Base-by-base conservation (phyloP, 2,797 vertebrate species). In the Lycodopsis pacificus region DNA sequence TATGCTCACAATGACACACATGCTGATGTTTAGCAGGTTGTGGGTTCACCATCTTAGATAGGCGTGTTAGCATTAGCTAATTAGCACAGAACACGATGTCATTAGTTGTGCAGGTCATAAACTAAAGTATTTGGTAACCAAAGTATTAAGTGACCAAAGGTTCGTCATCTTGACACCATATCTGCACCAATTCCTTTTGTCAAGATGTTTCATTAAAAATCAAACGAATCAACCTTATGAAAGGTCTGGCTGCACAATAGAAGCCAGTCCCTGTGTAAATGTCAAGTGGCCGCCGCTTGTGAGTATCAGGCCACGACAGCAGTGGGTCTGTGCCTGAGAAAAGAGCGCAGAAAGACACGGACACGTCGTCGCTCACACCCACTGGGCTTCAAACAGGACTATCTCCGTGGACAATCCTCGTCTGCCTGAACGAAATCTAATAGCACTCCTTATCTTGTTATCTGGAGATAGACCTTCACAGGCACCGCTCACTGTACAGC, bases 361-460 rank as follows among this genome's bases (percentile, higher is more conserved):
- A 44, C 63, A 30, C 15, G 34, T 19, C 17, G 48, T 48, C 83
- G 79, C 36, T 86, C 27, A 81, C 13, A 32, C 20, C 17, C 79
- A 65, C 70, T 2, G 4, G 22, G 19, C 27, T 67, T 68, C 53
- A 76, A 65, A 82, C 38, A 46, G 58, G 36, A 65, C 83, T 64
- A 73, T 72, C 36, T 58, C 67, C 2, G 34, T 32, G 66, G 36
- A 64, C 65, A 30, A 59, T 34, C 59, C 13, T 1, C 11, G n/a
- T 79, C 71, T 65, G 67, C 72, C 53, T 77, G 51, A 54, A 61
- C 71, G 62, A 67, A 90, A 73, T 73, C 66, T 59, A 89, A 70
- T 7, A 11, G 1, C 3, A 27, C 27, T 81, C 5, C 36, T 30
- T 40, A 66, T 83, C 34, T 46, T 48, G 46, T 66, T 58, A 64